These are phyloP conservation scores for Chauna torquata DNA, from an alignment of 2,113 vertebrate species.

Conservation along the genomic window DNA sequence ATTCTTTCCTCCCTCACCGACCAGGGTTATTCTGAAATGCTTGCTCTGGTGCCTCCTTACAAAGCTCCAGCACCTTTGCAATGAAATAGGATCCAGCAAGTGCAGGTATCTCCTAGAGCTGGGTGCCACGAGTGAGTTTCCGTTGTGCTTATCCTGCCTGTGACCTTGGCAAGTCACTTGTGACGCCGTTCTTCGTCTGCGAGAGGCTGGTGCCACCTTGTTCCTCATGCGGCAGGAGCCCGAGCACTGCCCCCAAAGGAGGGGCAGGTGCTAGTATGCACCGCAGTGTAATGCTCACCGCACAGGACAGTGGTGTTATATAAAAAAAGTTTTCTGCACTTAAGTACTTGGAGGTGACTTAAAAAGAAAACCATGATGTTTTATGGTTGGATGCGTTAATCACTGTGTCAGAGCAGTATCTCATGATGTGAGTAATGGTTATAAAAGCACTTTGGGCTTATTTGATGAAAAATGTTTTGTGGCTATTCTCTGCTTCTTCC, in stretches of 20 bases:
- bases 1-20: background rate
- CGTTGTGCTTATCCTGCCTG: background rate
- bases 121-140: background rate
- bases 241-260: too few species aligned
- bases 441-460: background rate
- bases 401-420: background rate
- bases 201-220: fast-evolving
- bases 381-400: background rate
- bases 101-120: background rate
- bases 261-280: too few species aligned
- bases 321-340: background rate
- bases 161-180: background rate
- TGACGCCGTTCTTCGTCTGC: fast-evolving
- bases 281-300: background rate
- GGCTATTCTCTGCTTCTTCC: background rate
- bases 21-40: background rate
- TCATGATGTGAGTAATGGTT: background rate
- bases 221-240: too few species aligned
- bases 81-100: too few species aligned
- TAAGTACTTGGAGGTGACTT: background rate
- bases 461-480: background rate
- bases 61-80: background rate
- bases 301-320: fast-evolving
- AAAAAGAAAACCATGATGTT: background rate
- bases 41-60: background rate